A percentile compares a stretch with the other conserved stretches of the same genome.
Conservation (phyloP, 1,140 invertebrate genomes). For the Brachionus rubens region DNA sequence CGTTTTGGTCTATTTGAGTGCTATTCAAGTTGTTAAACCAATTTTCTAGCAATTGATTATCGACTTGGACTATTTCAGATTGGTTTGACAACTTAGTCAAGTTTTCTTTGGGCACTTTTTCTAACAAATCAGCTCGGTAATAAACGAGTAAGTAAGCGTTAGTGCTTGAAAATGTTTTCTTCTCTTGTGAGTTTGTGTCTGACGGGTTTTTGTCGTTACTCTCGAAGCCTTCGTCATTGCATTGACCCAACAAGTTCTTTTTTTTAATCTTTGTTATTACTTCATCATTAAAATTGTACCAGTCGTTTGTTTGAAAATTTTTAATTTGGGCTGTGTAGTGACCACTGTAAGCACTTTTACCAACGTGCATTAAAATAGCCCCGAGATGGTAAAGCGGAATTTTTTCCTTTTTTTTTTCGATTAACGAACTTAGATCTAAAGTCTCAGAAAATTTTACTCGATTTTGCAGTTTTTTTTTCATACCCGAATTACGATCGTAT, state of each 20-base stretch:
- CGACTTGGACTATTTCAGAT: not conserved
- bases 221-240: conserved; percentile 62
- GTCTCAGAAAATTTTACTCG: conserved; percentile 68
- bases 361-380: conserved; percentile 70
- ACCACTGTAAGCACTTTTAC: conserved; percentile 69
- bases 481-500: conserved; percentile 67
- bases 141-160: conserved; percentile 28
- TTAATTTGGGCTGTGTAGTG: conserved; percentile 69
- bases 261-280: conserved; percentile 67
- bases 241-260: conserved; percentile 59
- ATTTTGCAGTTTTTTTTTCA: conserved; percentile 70
- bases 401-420: not conserved
- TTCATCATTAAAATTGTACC: conserved; percentile 72
- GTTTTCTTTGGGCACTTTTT: conserved; percentile 20
- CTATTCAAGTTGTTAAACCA: conserved; percentile 25
- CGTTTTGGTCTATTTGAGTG: not conserved
- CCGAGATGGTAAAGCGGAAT: conserved; percentile 65
- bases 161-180: conserved; percentile 21
- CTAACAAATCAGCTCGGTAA: not conserved
- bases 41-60: conserved; percentile 28
- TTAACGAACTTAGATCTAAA: conserved; percentile 68
- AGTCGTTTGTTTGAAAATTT: conserved; percentile 62
- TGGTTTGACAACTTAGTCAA: not conserved
- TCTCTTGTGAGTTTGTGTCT: conserved; percentile 46
- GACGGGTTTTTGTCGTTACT: conserved; percentile 54